Conservation (phyloP, 2,113 vertebrate genomes). For the Gorsachius goisagi region DNA sequence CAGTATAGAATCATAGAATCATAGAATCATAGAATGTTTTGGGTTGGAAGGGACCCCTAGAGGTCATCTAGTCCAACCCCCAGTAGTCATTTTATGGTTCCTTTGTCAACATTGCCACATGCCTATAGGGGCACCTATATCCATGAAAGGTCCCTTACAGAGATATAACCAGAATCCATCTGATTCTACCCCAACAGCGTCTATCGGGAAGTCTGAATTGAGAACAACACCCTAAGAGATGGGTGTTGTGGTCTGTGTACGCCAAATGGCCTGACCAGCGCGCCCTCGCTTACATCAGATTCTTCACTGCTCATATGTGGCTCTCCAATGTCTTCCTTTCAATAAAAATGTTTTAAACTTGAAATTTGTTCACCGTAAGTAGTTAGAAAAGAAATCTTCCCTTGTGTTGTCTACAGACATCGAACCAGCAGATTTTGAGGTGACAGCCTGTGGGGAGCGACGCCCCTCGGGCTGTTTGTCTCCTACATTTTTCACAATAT, state of each 20-base stretch:
- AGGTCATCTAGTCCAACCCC: too few relatives aligned
- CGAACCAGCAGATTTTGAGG: not conserved
- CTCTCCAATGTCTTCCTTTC: not conserved
- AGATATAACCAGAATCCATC: not conserved
- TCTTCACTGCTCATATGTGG: not conserved
- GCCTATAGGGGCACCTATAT: not conserved
- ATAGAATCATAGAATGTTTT: too few relatives aligned
- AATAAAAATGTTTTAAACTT: not conserved
- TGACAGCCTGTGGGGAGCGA: not conserved
- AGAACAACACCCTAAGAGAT: not conserved
- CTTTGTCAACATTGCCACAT: not conserved
- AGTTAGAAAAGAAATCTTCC: not conserved
- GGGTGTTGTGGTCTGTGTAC: not conserved
- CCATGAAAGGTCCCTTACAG: not conserved
- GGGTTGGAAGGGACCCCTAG: too few relatives aligned
- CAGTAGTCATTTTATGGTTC: not conserved
- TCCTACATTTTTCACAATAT: not conserved
- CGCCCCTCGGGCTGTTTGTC: not conserved
- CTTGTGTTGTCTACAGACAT: not conserved
- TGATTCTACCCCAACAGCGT: not conserved
- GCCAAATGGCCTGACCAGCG: not conserved
- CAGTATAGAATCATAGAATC: too few relatives aligned
- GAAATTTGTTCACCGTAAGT: not conserved
- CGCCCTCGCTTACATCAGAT: not conserved
- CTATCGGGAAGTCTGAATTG: not conserved